phyloP scores from a whole-genome alignment of 2,797 vertebrate genomes.

The Rallus crepitans region DNA sequence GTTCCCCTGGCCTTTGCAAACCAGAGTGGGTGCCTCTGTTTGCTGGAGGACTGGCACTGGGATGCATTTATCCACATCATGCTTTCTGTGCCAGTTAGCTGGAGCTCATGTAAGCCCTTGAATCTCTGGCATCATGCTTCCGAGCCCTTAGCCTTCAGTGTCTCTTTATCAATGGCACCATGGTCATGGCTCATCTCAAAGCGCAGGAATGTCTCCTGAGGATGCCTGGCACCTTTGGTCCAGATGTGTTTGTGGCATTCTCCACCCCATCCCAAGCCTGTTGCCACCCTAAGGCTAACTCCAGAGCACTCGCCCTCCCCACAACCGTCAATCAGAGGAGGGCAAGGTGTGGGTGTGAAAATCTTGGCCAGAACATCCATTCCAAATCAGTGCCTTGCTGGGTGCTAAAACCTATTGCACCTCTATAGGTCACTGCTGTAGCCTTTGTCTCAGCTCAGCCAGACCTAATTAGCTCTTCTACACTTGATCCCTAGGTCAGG shows the following conservation, averaged over 20 bases:
- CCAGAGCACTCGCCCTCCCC: neutral
- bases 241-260: neutral
- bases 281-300: neutral
- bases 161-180: neutral
- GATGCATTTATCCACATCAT: neutral
- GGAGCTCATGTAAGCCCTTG: neutral
- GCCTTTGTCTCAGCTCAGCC: neutral
- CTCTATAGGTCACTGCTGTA: neutral
- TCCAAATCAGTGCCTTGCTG: neutral
- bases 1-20: neutral
- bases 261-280: neutral
- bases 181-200: neutral
- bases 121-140: neutral
- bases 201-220: neutral
- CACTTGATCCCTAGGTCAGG: neutral
- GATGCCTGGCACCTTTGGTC: neutral
- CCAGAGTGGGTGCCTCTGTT: neutral
- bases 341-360: neutral
- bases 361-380: neutral
- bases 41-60: neutral
- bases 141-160: neutral
- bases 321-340: neutral
- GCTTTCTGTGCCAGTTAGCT: neutral
- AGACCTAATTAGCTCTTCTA: neutral
- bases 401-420: neutral